Conservation (phyloP, 1,140 invertebrate genomes). For the Bombus ignitus region DNA sequence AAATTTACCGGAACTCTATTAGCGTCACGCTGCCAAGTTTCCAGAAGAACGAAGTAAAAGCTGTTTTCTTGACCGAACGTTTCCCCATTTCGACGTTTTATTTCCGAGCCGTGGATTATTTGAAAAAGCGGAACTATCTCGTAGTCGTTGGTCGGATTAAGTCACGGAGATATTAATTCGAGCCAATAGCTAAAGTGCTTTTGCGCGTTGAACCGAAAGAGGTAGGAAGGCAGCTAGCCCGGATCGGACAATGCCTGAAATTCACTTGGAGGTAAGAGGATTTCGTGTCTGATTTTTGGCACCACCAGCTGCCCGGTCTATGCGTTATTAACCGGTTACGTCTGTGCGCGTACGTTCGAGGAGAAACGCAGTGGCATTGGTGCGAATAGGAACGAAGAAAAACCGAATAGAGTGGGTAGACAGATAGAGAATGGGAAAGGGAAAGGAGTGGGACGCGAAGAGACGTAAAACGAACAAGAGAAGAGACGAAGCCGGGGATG, state of each 20-base stretch:
- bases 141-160: constrained; percentile 34
- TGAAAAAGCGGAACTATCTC: background rate
- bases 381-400: background rate
- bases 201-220: constrained; percentile 52
- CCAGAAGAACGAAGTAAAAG: background rate
- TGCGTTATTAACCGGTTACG: constrained; percentile 26
- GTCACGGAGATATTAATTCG: constrained; percentile 27
- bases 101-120: background rate
- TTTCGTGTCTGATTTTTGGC: constrained; percentile 36
- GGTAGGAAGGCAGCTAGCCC: constrained; percentile 24
- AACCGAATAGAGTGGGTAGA: background rate
- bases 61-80: background rate
- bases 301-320: background rate
- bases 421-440: background rate
- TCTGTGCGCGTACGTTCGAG: background rate
- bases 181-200: constrained; percentile 47
- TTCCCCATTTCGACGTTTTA: background rate
- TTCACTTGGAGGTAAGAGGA: constrained; percentile 41
- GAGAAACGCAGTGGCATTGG: background rate
- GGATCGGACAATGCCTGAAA: constrained; percentile 6
- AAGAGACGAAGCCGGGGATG: constrained; percentile 18
- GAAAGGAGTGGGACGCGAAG: background rate
- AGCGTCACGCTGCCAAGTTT: background rate
- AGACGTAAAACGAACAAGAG: constrained; percentile 25
- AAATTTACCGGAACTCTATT: background rate